These are phyloP conservation scores for Lithophane leautieri DNA, from an alignment of 2,888 invertebrate species.

Conservation along the genomic window DNA sequence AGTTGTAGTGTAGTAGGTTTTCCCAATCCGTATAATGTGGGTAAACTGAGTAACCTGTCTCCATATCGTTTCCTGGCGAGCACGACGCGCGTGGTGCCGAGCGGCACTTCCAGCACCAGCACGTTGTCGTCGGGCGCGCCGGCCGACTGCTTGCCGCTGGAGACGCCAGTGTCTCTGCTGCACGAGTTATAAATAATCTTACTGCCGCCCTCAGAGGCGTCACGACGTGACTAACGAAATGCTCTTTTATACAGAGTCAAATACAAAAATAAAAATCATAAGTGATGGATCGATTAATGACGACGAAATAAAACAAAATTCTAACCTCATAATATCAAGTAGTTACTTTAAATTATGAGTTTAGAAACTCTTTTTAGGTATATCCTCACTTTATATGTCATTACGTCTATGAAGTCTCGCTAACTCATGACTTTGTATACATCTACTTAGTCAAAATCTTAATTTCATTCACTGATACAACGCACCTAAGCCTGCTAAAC, in stretches of 20 bases:
- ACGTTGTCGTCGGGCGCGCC: constrained; percentile 91
- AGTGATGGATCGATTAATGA: background rate
- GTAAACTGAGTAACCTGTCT: constrained; percentile 75
- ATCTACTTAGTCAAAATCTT: background rate
- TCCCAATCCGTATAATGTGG: background rate
- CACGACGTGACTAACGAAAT: background rate
- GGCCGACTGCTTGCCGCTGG: constrained; percentile 49
- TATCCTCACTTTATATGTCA: background rate
- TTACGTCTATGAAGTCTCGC: too few relatives aligned
- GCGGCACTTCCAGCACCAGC: constrained; percentile 95
- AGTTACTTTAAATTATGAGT: background rate
- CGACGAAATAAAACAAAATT: background rate
- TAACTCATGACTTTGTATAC: too few relatives aligned
- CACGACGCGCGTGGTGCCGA: constrained; percentile 92
- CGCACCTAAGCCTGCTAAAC: background rate
- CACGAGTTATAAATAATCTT: background rate
- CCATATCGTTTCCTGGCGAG: constrained; percentile 92
- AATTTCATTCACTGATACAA: background rate
- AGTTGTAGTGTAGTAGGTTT: background rate
- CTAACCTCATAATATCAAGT: background rate
- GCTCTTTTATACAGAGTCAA: background rate
- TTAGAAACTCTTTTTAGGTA: too few relatives aligned
- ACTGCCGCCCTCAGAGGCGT: background rate
- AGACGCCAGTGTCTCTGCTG: constrained; percentile 51
- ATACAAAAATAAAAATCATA: background rate